Evolutionary conservation across 1,140 invertebrate species (phyloP), one percentile per base, ranked within the genome.

Genomic region (Nasonia vitripennis): DNA sequence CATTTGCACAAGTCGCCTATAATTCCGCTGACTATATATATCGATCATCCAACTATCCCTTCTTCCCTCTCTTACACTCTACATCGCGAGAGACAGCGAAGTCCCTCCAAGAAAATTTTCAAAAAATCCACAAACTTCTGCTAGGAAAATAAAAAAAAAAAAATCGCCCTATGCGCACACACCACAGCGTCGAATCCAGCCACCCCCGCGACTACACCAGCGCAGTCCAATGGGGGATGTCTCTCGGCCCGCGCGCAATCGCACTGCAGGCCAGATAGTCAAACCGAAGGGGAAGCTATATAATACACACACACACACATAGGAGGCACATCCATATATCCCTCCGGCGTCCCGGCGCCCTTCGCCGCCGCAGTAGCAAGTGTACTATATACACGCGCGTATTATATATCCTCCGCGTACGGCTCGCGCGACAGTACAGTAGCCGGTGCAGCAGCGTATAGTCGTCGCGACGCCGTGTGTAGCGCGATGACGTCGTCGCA

Each of bases 321-420:
- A 12, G 0, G 27, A 27, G 27, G 27, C 14, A 62, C 5, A 14
- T 1, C 5, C 20, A 62, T n/a, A n/a, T 62, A 75, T 41, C 17
- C n/a, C 41, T 31, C 73, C 14, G 34, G 75, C 83, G 83, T 79
- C 82, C 81, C 82, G 82, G 82, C 82, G 75, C 82, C 80, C 70
- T 73, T 73, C 68, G 17, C 37, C 55, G 14, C 68, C 78, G 7
- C 68, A 45, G 27, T 51, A 45, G 62, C 55, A 45, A 45, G 41
- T 10, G 41, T 45, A 45, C 41, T 45, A 45, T 10, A 37, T 37
- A 37, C 34, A 4, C 34, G 34, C 34, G 2, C 34, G 34, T 37
- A 37, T 37, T 37, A 37, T 37, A 37, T 37, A 62, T 62, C 17
- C 14, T 1, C 6, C 20, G 17, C 20, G 17, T 14, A 5, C 51